These are phyloP conservation scores for Amaurobius ferox DNA, from an alignment of 2,888 invertebrate genomes.

Conservation along the genomic window DNA sequence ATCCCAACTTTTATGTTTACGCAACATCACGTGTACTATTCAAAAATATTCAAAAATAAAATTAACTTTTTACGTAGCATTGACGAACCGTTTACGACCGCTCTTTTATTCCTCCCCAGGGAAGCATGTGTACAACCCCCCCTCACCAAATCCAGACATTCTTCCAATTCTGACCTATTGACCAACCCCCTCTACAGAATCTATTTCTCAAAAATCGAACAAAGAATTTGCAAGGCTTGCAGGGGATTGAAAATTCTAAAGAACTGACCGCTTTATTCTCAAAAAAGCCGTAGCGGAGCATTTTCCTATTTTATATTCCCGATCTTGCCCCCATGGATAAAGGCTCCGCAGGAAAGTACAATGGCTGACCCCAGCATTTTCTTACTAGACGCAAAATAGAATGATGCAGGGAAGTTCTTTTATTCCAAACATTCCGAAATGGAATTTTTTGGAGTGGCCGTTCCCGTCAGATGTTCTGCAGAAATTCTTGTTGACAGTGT, in stretches of 20 bases:
- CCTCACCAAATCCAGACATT: background rate
- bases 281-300: background rate
- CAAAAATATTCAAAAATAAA: too few relatives aligned
- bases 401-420: background rate
- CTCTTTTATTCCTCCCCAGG: too few relatives aligned
- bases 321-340: background rate
- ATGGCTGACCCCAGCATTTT: constrained; percentile 2
- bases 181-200: background rate
- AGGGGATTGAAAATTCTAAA: background rate
- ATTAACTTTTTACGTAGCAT: too few relatives aligned
- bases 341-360: background rate
- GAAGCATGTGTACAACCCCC: too few relatives aligned
- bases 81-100: too few relatives aligned
- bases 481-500: background rate
- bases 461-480: background rate
- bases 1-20: too few relatives aligned
- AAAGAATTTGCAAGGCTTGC: background rate
- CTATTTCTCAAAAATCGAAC: background rate
- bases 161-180: background rate
- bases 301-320: background rate
- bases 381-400: background rate
- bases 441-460: too few relatives aligned
- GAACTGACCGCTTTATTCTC: background rate
- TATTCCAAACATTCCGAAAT: background rate
- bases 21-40: too few relatives aligned